A percentile compares a stretch with the other conserved stretches of the same genome.
phyloP scores from a whole-genome alignment of 2,888 invertebrate genomes.

The Dasysyrphus tricinctus region DNA sequence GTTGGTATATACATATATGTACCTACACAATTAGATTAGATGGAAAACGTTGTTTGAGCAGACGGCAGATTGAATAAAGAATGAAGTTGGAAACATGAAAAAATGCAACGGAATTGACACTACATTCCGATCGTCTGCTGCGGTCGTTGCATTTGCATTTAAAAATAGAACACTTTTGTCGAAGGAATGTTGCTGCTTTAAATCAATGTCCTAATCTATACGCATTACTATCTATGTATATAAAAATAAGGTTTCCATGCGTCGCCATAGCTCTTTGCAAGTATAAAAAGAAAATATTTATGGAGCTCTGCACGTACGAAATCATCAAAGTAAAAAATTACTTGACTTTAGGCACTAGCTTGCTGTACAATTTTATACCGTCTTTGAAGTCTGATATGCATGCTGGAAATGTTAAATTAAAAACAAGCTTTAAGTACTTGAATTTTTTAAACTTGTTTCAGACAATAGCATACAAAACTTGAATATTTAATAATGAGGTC shows the following conservation, averaged over 20 bases:
- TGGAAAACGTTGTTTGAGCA: neutral
- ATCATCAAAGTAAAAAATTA: too few species aligned
- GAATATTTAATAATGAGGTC: too few species aligned
- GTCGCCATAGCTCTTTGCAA: neutral
- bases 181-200: conserved; percentile 8
- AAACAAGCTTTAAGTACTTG: too few species aligned
- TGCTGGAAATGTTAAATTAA: too few species aligned
- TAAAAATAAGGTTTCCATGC: neutral
- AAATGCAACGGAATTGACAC: neutral
- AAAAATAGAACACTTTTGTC: conserved; percentile 9
- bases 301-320: neutral
- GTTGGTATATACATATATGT: too few species aligned
- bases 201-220: conserved; percentile 37
- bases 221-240: neutral
- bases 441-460: too few species aligned
- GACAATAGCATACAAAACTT: too few species aligned
- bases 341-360: too few species aligned
- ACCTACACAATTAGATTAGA: neutral
- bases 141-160: conserved; percentile 1
- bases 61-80: neutral
- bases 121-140: neutral
- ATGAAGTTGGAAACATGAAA: neutral
- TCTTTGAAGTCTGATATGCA: too few species aligned
- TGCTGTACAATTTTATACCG: too few species aligned
- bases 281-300: neutral